Conservation (phyloP, 2,113 vertebrate species). For the Donacobius atricapilla region DNA sequence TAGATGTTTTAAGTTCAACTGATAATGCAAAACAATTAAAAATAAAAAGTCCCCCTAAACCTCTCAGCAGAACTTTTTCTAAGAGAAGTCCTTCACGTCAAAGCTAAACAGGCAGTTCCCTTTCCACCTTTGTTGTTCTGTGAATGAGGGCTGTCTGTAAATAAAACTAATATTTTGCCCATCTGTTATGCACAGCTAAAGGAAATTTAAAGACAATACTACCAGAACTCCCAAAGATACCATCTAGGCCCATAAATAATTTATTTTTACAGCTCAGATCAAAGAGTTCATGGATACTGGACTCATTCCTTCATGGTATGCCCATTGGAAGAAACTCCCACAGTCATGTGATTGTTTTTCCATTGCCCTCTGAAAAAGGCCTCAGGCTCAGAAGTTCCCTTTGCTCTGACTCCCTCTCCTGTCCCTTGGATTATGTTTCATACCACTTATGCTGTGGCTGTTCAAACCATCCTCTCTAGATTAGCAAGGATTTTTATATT, state of each 20-base stretch:
- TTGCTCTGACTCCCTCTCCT: not conserved
- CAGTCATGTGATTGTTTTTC: not conserved
- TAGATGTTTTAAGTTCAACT: not conserved
- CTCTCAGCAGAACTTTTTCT: constrained; percentile 2
- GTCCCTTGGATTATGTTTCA: not conserved
- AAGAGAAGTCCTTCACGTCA: not conserved
- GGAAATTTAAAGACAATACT: constrained; percentile 22
- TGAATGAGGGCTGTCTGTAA: not conserved
- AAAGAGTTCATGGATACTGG: not conserved
- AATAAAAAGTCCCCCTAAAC: not conserved
- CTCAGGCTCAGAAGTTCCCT: not conserved
- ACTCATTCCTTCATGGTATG: not conserved
- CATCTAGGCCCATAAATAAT: constrained; percentile 10
- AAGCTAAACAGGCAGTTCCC: not conserved
- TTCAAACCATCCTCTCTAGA: not conserved
- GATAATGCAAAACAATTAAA: not conserved
- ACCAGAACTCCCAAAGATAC: constrained; percentile 1
- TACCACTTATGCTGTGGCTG: not conserved
- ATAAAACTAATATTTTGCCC: not conserved
- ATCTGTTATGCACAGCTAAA: not conserved
- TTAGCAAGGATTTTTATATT: not conserved
- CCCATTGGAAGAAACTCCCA: not conserved
- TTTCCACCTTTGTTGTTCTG: not conserved
- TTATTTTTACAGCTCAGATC: constrained; percentile 40
- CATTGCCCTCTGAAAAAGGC: not conserved